Conservation (phyloP, 1,140 invertebrate genomes). For the Drosophila neocordata region DNA sequence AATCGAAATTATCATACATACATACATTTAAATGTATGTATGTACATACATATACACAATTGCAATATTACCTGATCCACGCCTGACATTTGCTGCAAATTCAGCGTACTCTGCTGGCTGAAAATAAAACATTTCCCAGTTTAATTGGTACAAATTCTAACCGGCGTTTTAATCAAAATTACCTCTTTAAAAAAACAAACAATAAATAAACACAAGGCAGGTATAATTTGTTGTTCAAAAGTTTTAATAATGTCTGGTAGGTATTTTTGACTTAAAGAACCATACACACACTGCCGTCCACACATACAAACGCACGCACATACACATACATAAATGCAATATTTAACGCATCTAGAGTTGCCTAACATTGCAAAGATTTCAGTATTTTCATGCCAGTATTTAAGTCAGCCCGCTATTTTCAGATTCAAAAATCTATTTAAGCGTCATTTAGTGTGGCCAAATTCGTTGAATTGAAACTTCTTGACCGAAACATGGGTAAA, state of each 20-base stretch:
- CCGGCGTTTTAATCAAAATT: neutral
- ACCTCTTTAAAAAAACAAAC: conserved; percentile 65
- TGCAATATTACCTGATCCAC: conserved; percentile 77
- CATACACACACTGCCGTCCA: conserved; percentile 54
- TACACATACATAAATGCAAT: conserved; percentile 61
- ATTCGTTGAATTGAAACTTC: no score
- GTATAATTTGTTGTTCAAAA: conserved; percentile 61
- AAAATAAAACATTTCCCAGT: conserved; percentile 37
- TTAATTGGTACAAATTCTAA: conserved; percentile 6
- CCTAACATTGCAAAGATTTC: neutral
- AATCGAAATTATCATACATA: conserved; percentile 32
- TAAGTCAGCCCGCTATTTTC: neutral
- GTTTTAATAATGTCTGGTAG: conserved; percentile 59
- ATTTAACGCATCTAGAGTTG: conserved; percentile 45
- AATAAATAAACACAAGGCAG: conserved; percentile 71
- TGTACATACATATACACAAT: conserved; percentile 52
- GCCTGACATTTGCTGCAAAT: conserved; percentile 77
- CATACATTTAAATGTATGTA: conserved; percentile 24
- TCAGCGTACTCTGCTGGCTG: conserved; percentile 54
- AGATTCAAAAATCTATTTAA: no score
- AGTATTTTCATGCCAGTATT: neutral
- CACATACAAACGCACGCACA: conserved; percentile 30
- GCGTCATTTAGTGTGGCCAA: no score
- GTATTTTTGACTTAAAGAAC: conserved; percentile 72
- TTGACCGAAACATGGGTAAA: no score